Evolutionary conservation across 1,140 invertebrate species (phyloP), one percentile per base, ranked within the genome.

Genomic region (Thaumetopoea pityocampa): DNA sequence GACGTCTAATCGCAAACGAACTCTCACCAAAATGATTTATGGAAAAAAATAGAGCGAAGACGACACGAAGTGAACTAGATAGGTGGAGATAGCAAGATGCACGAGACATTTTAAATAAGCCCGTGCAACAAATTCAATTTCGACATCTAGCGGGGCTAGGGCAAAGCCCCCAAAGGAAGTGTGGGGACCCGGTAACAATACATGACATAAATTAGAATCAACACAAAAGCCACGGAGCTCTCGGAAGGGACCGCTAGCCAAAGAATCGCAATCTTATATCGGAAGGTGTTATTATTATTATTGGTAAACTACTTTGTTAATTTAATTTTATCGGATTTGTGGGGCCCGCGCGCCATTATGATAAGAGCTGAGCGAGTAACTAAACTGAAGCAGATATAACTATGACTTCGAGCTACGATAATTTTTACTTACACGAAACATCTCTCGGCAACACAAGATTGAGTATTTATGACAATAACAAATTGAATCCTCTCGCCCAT

Each of bases 191-290:
- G 58, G 56, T 67, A 62, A 79, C 77, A 83, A 83, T 83, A 67
- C 74, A 67, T 67, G 62, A 83, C 79, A 83, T 81, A 83, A 81
- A 83, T 83, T 81, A 83, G 74, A 81, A 79, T 65, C 74, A 67
- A 73, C 77, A 83, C 72, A 83, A 83, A 80, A 72, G 73, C 53
- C 44, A 55, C 45, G 67, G 61, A 64, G 61, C 74, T 76, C 72
- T 73, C 66, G 68, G 68, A 78, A 79, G 74, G 79, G 76, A 79
- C 68, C 56, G 67, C 60, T 51, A 54, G 62, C 71, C 58, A 81
- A 81, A 80, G 79, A 83, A 83, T 76, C 67, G 72, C 77, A 79
- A 80, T 78, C 77, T 79, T 76, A 81, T 80, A 77, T 81, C 42
- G 65, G 68, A 68, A 58, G 56, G 58, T 65, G 57, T 66, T 52